phyloP scores from a whole-genome alignment of 2,113 vertebrate genomes.

The Phalacrocorax pelagicus region DNA sequence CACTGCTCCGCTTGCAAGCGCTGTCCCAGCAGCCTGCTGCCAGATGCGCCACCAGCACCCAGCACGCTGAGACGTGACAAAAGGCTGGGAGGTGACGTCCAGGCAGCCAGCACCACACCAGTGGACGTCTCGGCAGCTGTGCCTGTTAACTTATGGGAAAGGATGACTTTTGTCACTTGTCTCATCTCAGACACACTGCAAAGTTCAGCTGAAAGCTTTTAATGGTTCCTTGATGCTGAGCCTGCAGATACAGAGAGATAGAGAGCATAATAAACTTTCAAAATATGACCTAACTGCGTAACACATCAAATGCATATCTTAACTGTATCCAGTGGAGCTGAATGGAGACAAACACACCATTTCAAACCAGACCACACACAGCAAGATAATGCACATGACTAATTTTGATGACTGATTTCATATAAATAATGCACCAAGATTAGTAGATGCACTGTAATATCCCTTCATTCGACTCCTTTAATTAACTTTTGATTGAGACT shows the following conservation, averaged over 20 bases:
- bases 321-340: conserved; percentile 4
- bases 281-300: conserved; percentile 45
- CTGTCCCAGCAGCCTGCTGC: not conserved
- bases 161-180: conserved; percentile 19
- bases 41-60: not conserved
- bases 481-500: conserved; percentile 37
- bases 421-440: conserved; percentile 53
- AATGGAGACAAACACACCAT: conserved; percentile 39
- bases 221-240: conserved; percentile 42
- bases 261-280: conserved; percentile 40
- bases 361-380: conserved; percentile 68
- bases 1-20: not conserved
- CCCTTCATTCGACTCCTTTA: conserved; percentile 30
- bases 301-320: conserved; percentile 38
- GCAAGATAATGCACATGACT: conserved; percentile 66
- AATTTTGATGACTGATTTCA: conserved; percentile 66
- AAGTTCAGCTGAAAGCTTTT: conserved; percentile 34
- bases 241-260: conserved; percentile 58
- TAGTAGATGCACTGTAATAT: not conserved
- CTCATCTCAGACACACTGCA: conserved; percentile 9
- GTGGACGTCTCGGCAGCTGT: not conserved
- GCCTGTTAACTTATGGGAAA: not conserved
- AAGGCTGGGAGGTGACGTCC: not conserved
- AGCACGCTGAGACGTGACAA: fast-evolving
- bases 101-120: not conserved